A percentile compares a stretch with the other conserved stretches of the same genome.
phyloP scores from a whole-genome alignment of 2,888 invertebrate species.

The Machimus atricapillus region DNA sequence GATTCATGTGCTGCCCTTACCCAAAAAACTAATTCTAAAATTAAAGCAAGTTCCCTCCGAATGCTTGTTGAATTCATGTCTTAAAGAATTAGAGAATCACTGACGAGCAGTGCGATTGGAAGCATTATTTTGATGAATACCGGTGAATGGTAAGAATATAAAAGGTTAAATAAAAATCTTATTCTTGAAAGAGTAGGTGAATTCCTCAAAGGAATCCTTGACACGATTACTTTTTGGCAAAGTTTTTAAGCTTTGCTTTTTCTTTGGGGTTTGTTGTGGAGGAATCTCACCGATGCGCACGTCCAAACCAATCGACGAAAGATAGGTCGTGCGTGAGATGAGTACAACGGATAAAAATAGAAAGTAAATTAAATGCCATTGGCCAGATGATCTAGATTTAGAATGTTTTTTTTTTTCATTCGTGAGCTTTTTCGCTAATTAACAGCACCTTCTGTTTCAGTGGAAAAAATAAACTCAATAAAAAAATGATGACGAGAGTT shows the following conservation, averaged over 20 bases:
- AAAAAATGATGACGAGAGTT: neutral
- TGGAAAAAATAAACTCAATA: neutral
- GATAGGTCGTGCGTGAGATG: neutral
- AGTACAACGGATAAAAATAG: neutral
- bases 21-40: neutral
- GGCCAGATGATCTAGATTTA: neutral
- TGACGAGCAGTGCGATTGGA: neutral
- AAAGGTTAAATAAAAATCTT: neutral
- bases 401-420: neutral
- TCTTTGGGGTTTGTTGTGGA: neutral
- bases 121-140: neutral
- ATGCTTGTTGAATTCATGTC: neutral
- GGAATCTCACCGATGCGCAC: neutral
- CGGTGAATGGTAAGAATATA: neutral
- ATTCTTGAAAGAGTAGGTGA: neutral
- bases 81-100: neutral
- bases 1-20: neutral
- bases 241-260: neutral
- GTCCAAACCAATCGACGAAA: neutral
- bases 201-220: neutral
- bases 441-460: neutral
- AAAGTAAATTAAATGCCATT: neutral
- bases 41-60: neutral
- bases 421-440: neutral
- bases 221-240: slow-evolving; percentile 3